phyloP scores from a whole-genome alignment of 2,113 vertebrate genomes.

The Xiphorhynchus elegans region DNA sequence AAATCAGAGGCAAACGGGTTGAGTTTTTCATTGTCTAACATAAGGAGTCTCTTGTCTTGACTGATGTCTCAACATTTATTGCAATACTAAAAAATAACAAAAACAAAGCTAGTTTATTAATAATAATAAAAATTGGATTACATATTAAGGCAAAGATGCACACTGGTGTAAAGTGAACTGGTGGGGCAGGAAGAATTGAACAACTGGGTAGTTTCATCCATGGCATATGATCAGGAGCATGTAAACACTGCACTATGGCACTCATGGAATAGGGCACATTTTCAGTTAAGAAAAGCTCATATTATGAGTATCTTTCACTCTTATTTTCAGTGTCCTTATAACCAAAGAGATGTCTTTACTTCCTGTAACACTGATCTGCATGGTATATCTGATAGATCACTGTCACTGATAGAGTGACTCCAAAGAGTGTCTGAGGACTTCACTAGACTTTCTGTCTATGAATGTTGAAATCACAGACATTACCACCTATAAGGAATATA shows the following conservation, averaged over 20 bases:
- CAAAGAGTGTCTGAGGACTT: not conserved
- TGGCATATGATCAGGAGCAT: rapidly evolving
- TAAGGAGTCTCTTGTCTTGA: not conserved
- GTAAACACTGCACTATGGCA: not conserved
- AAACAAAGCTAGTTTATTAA: not conserved
- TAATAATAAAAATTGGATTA: not conserved
- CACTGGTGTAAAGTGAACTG: not conserved
- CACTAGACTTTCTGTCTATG: not conserved
- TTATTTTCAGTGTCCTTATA: not conserved
- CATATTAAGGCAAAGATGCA: not conserved
- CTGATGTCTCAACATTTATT: not conserved
- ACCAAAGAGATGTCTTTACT: not conserved
- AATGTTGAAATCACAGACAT: not conserved
- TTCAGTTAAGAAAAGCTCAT: not conserved
- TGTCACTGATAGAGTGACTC: not conserved
- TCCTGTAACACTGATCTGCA: not conserved
- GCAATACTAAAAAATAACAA: not conserved
- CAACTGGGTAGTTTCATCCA: not conserved
- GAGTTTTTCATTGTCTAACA: not conserved
- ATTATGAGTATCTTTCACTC: not conserved
- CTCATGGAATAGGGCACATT: not conserved
- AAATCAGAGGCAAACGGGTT: not conserved
- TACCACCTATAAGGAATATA: not conserved
- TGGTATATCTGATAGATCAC: not conserved
- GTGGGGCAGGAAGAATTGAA: not conserved